phyloP scores from a whole-genome alignment of 2,888 invertebrate genomes.

The Harpalus rubripes region DNA sequence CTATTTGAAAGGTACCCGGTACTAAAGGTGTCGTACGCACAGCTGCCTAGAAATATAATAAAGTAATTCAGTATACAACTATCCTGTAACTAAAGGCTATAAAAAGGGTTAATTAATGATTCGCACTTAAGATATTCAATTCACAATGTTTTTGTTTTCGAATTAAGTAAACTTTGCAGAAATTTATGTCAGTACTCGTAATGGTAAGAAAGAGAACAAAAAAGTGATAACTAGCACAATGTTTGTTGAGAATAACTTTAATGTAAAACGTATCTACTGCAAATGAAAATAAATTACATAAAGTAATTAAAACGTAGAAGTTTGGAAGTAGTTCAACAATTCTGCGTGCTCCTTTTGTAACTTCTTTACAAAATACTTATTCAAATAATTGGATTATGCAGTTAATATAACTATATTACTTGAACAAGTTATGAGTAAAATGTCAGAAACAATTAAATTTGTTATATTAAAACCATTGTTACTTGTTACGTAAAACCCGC shows the following conservation, averaged over 20 bases:
- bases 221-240: neutral
- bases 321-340: neutral
- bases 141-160: too few relatives aligned
- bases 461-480: neutral
- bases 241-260: neutral
- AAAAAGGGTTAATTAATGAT: too few relatives aligned
- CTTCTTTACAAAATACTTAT: conserved; percentile 3
- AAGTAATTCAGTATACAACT: too few relatives aligned
- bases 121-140: too few relatives aligned
- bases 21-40: too few relatives aligned
- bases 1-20: too few relatives aligned
- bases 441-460: neutral
- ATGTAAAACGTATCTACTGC: neutral
- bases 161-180: too few relatives aligned
- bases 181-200: too few relatives aligned
- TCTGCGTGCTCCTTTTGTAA: neutral
- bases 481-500: too few relatives aligned
- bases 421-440: neutral
- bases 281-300: conserved; percentile 1
- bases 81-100: too few relatives aligned
- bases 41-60: too few relatives aligned
- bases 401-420: neutral
- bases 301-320: neutral
- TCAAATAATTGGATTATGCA: neutral
- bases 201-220: too few relatives aligned